phyloP scores from a whole-genome alignment of 2,113 vertebrate species.

The Misgurnus anguillicaudatus region DNA sequence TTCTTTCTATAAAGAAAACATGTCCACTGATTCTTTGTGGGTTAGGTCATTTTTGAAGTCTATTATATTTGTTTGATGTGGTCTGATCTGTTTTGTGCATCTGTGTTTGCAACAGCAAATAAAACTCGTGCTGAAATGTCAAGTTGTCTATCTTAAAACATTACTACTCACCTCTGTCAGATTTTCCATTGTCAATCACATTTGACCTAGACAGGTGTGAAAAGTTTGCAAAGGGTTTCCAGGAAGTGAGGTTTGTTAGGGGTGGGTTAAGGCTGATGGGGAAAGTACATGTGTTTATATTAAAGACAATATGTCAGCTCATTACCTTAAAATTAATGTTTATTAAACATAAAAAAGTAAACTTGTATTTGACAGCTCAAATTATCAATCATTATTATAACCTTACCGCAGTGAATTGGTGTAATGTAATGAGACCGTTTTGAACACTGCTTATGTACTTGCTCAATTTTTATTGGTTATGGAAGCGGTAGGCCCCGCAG shows the following conservation, averaged over 20 bases:
- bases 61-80: not conserved
- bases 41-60: not conserved
- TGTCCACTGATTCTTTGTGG: not conserved
- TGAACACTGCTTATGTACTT: too few species aligned
- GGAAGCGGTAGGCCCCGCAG: too few species aligned
- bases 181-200: not conserved
- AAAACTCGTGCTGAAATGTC: conserved; percentile 11
- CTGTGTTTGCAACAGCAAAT: conserved; percentile 38
- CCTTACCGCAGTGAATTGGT: too few species aligned
- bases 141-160: not conserved
- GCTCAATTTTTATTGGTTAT: too few species aligned
- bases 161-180: not conserved
- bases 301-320: too few species aligned
- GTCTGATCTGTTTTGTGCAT: not conserved
- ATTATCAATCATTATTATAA: too few species aligned
- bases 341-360: too few species aligned
- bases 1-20: not conserved
- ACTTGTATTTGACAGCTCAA: too few species aligned
- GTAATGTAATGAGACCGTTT: too few species aligned
- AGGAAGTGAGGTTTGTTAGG: not conserved
- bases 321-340: not conserved
- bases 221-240: too few species aligned
- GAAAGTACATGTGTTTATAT: not conserved
- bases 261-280: too few species aligned
- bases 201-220: not conserved